phyloP scores from a whole-genome alignment of 1,140 invertebrate species.

The Brachionus manjavacas region DNA sequence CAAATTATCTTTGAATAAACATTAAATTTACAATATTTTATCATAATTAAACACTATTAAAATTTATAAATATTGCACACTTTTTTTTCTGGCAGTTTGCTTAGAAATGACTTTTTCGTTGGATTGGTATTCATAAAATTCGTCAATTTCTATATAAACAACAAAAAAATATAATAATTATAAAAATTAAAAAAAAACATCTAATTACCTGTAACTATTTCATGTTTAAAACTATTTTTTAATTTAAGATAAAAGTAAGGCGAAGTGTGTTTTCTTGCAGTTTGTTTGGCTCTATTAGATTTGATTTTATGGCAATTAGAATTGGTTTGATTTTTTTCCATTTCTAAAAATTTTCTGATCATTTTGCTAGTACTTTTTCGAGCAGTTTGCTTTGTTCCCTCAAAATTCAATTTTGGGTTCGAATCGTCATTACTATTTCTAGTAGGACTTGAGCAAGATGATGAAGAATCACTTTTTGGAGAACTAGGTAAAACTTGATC shows the following conservation, averaged over 20 bases:
- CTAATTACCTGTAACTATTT: background rate
- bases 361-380: background rate
- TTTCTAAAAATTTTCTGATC: background rate
- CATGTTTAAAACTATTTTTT: background rate
- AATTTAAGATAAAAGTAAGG: background rate
- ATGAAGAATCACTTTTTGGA: background rate
- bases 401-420: background rate
- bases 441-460: background rate
- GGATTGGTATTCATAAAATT: background rate
- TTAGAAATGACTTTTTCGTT: background rate
- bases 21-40: background rate
- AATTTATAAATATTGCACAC: background rate
- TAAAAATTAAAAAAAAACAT: background rate
- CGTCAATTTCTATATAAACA: background rate
- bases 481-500: background rate
- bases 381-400: background rate
- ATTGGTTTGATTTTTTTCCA: background rate
- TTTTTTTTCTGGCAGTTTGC: background rate
- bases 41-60: background rate
- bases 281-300: background rate
- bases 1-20: no score
- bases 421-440: background rate
- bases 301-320: background rate
- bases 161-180: background rate
- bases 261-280: background rate